Evolutionary conservation across 1,140 invertebrate genomes (phyloP).

Genomic region (Drosophila eugracilis): DNA sequence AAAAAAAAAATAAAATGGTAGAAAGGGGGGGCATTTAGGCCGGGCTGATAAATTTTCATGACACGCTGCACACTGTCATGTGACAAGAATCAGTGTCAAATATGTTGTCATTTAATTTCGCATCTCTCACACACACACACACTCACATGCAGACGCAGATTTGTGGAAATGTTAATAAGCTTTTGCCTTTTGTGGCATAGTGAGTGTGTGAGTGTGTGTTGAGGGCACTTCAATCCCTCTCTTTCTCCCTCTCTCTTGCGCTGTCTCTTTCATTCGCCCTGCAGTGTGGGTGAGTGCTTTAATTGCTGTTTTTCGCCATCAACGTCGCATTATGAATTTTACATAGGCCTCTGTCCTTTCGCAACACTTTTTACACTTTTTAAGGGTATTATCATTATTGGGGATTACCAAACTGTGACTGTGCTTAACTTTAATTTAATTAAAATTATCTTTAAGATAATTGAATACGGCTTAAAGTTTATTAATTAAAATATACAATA

Average conservation of each 20-base stretch:
- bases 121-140: slow-evolving; percentile 62
- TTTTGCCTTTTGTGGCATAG: slow-evolving; percentile 50
- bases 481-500: no score
- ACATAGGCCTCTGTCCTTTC: slow-evolving; percentile 39
- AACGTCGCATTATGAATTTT: slow-evolving; percentile 73
- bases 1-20: neutral
- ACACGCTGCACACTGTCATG: slow-evolving; percentile 67
- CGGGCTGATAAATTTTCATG: slow-evolving; percentile 78
- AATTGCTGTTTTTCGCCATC: slow-evolving; percentile 68
- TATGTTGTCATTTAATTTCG: slow-evolving; percentile 84
- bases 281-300: slow-evolving; percentile 37
- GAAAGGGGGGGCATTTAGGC: slow-evolving; percentile 51
- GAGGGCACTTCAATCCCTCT: slow-evolving; percentile 34
- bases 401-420: no score
- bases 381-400: neutral
- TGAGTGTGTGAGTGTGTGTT: slow-evolving; percentile 4
- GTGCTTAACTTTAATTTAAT: neutral
- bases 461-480: no score
- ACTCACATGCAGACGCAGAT: slow-evolving; percentile 62
- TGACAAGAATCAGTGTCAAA: slow-evolving; percentile 84
- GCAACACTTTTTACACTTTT: slow-evolving; percentile 41
- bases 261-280: neutral
- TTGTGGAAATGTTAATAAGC: slow-evolving; percentile 80
- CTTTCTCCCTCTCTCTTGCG: neutral
- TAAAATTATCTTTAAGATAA: neutral